Evolutionary conservation across 2,888 invertebrate genomes (phyloP), one percentile per base, ranked within the genome.

Genomic region (Piscicola geometra): DNA sequence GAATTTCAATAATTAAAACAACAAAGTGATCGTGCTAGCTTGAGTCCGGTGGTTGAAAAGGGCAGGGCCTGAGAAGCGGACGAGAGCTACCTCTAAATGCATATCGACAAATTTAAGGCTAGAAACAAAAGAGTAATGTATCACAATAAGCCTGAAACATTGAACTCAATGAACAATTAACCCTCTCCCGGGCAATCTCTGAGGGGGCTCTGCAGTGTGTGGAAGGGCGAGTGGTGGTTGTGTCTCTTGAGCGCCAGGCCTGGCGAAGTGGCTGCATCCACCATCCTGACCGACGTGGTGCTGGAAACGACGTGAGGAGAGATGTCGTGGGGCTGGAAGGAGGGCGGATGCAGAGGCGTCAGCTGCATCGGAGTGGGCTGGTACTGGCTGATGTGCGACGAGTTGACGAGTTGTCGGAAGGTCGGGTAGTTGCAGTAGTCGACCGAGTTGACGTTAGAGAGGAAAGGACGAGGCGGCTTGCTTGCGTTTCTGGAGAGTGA

Each of bases 201-300:
- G 15, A 15, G 41, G 15, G 41, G 15, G 41, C 5, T 41, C 15
- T 41, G 41, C 9, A 41, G 3, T 3, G 60, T 56, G 25, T 25
- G 60, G 30, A 30, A 52, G 50, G 52, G 50, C 15, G 32, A 41
- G 33, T 56, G 32, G 32, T 71, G 35, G 28, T n/a, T 47, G 30
- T 28, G 30, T 18, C 56, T 56, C 30, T 73, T 73, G 73, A 73
- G 35, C 21, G 56, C 47, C 21, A 73, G 60, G 15, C 64, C 73
- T 33, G 73, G 73, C 33, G 73, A 73, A 0, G 73, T 73, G 32
- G 73, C 73, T 33, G 52, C 73, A 32, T 73, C 73, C 9, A 73
- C 64, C 73, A 73, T 73, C 33, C 64, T 73, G 21, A 73, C 64
- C 3, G 35, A 33, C 21, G 60, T 73, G 70, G 9, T 41, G 21